A percentile compares a stretch with the other conserved stretches of the same genome.
Conservation (phyloP, 2,113 vertebrate genomes). For the Machaerirhynchus nigripectus region DNA sequence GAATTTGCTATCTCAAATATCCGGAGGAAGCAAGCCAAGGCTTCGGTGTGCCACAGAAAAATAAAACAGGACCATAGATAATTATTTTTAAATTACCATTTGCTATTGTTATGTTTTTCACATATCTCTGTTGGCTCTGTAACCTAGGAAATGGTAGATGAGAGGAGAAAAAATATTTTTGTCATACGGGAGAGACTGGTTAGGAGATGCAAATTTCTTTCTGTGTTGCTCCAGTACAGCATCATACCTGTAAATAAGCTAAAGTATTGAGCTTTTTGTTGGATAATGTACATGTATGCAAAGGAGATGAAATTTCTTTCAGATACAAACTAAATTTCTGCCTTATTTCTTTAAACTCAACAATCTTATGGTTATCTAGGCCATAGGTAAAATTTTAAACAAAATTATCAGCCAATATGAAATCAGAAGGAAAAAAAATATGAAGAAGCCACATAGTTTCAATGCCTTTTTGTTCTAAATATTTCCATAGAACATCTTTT, state of each 20-base stretch:
- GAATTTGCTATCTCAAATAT: background rate
- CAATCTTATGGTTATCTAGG: background rate
- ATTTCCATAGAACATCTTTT: background rate
- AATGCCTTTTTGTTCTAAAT: background rate
- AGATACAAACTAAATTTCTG: background rate
- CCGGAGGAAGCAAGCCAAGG: background rate
- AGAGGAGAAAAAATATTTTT: background rate
- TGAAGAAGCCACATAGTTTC: background rate
- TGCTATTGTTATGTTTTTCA: background rate
- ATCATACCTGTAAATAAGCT: background rate
- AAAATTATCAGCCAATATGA: background rate
- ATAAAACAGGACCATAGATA: background rate
- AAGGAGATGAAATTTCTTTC: background rate
- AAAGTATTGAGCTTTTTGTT: background rate
- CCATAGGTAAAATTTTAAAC: background rate
- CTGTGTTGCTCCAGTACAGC: background rate
- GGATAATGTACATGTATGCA: background rate
- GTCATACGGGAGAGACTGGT: background rate
- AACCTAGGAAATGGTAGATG: background rate
- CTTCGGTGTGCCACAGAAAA: background rate
- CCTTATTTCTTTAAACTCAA: background rate
- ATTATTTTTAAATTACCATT: background rate
- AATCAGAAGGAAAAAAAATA: background rate
- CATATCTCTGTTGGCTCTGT: background rate
- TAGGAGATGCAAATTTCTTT: background rate